Evolutionary conservation across 1,140 invertebrate genomes (phyloP).

Genomic region (Drosophila gunungcola): DNA sequence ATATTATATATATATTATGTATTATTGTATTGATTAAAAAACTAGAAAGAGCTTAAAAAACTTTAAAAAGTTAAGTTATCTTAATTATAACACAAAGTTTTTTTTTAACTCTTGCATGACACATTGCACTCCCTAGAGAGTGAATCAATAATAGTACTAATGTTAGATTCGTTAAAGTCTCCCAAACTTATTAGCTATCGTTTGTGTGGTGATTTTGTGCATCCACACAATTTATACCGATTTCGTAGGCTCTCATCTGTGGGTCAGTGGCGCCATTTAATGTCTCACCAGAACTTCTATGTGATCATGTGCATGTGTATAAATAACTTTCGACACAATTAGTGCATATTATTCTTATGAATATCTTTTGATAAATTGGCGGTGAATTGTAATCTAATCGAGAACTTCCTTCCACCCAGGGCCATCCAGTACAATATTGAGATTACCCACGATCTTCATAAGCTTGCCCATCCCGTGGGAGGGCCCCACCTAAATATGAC

Average conservation of each 20-base stretch:
- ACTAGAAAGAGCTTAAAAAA: too few relatives aligned
- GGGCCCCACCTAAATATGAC: slow-evolving; percentile 17
- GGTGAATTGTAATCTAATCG: slow-evolving; percentile 63
- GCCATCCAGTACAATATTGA: slow-evolving; percentile 51
- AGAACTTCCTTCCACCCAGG: slow-evolving; percentile 48
- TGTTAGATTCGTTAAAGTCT: too few relatives aligned
- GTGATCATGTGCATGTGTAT: slow-evolving; percentile 2
- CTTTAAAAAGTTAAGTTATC: too few relatives aligned
- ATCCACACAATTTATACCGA: background rate
- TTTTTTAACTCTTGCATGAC: too few relatives aligned
- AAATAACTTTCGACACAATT: slow-evolving; percentile 30
- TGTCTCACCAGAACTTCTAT: slow-evolving; percentile 5
- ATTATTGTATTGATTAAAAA: too few relatives aligned
- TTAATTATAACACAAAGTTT: too few relatives aligned
- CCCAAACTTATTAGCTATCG: too few relatives aligned
- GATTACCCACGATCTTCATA: slow-evolving; percentile 37
- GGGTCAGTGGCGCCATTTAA: slow-evolving; percentile 30
- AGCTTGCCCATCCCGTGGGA: slow-evolving; percentile 6
- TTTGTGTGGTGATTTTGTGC: too few relatives aligned
- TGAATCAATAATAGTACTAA: too few relatives aligned
- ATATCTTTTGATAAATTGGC: slow-evolving; percentile 43
- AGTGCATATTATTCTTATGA: slow-evolving; percentile 15
- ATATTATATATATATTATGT: too few relatives aligned
- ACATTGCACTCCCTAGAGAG: too few relatives aligned
- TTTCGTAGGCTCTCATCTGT: slow-evolving; percentile 12